Evolutionary conservation across 1,140 invertebrate species (phyloP).

Genomic region (Caenorhabditis latens): DNA sequence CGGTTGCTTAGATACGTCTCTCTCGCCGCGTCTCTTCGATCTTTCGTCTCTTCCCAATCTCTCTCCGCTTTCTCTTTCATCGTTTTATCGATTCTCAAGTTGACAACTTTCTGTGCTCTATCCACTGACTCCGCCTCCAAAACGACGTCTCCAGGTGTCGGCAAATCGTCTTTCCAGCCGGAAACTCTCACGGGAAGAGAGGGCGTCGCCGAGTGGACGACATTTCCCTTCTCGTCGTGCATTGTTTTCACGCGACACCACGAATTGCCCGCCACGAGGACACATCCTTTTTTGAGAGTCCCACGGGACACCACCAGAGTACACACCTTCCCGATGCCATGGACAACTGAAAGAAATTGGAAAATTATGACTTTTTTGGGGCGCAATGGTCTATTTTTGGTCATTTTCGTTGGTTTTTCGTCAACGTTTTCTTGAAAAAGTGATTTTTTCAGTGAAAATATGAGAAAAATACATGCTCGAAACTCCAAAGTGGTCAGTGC

Average conservation of each 20-base stretch:
- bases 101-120: conserved; percentile 84
- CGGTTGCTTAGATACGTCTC: conserved; percentile 79
- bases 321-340: conserved; percentile 85
- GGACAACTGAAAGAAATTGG: conserved; percentile 80
- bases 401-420: no score
- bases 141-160: conserved; percentile 88
- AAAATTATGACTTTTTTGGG: no score
- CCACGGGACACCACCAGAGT: conserved; percentile 91
- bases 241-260: conserved; percentile 83
- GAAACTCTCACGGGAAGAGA: conserved; percentile 85
- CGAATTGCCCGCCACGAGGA: conserved; percentile 86
- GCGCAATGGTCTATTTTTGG: no score
- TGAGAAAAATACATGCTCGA: no score
- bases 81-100: conserved; percentile 81
- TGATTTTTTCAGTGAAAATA: no score
- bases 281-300: conserved; percentile 85
- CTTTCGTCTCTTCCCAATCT: conserved; percentile 83
- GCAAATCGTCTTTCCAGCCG: conserved; percentile 88
- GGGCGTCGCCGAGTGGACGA: conserved; percentile 84
- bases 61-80: conserved; percentile 82
- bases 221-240: conserved; percentile 85
- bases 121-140: conserved; percentile 87
- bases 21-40: conserved; percentile 82
- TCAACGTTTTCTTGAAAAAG: no score
- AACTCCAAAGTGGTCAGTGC: no score